Percentiles rank a stretch among this genome's conserved stretches.
Evolutionary conservation across 2,113 vertebrate species (phyloP).

Genomic region (Crotophaga sulcirostris): DNA sequence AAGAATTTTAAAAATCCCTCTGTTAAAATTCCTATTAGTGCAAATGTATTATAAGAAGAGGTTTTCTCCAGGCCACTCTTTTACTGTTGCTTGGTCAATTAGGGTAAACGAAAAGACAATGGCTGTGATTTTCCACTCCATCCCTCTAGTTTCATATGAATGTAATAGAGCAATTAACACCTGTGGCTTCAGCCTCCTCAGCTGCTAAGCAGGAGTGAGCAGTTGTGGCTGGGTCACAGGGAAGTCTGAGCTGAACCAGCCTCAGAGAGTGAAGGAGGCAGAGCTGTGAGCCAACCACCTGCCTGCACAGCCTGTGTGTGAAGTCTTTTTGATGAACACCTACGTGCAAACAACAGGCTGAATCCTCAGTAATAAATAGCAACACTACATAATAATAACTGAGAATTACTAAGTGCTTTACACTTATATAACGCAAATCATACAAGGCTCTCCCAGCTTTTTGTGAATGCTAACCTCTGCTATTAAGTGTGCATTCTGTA

Average conservation of each 20-base stretch:
- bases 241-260: background rate
- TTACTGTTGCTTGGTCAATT: slow-evolving; percentile 40
- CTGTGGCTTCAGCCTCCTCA: slow-evolving; percentile 27
- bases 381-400: background rate
- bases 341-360: background rate
- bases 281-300: background rate
- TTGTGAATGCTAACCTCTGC: background rate
- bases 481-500: background rate
- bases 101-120: slow-evolving; percentile 62
- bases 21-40: background rate
- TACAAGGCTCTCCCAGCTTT: background rate
- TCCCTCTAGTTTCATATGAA: slow-evolving; percentile 49
- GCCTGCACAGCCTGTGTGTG: background rate
- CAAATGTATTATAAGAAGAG: background rate
- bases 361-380: slow-evolving; percentile 32
- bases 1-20: background rate
- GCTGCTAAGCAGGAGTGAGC: background rate
- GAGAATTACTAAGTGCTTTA: slow-evolving; percentile 3
- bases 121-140: slow-evolving; percentile 41
- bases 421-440: background rate
- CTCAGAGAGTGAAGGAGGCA: background rate
- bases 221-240: background rate
- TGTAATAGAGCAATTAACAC: slow-evolving; percentile 63
- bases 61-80: slow-evolving; percentile 49
- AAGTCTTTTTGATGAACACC: background rate